Evolutionary conservation across 2,797 vertebrate genomes (phyloP).

Genomic region (Morus bassanus): DNA sequence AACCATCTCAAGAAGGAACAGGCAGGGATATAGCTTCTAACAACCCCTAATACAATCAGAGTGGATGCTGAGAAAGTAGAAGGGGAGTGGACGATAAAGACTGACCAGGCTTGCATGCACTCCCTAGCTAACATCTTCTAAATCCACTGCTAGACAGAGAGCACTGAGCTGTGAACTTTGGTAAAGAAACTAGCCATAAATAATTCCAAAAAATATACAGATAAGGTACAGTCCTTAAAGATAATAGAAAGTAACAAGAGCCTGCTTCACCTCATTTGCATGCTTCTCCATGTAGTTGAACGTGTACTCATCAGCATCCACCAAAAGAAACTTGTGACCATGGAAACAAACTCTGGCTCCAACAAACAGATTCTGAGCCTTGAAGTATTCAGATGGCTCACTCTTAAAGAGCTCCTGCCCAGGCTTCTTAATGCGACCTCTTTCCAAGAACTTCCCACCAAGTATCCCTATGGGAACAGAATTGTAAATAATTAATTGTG

Average conservation of each 20-base stretch:
- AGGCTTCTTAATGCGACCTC: slow-evolving; percentile 84
- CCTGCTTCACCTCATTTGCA: slow-evolving; percentile 80
- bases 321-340: slow-evolving; percentile 79
- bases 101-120: not conserved
- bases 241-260: slow-evolving; percentile 13
- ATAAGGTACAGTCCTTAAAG: slow-evolving; percentile 10
- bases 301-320: slow-evolving; percentile 89
- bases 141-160: not conserved
- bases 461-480: slow-evolving; percentile 76
- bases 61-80: not conserved
- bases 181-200: slow-evolving; percentile 44
- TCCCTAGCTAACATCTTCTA: not conserved
- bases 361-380: slow-evolving; percentile 83
- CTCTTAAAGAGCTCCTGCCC: slow-evolving; percentile 89
- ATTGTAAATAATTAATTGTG: slow-evolving; percentile 21
- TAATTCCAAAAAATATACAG: not conserved
- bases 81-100: not conserved
- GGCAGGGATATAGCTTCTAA: not conserved
- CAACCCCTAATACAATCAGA: not conserved
- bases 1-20: not conserved
- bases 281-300: slow-evolving; percentile 90
- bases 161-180: not conserved
- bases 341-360: slow-evolving; percentile 84
- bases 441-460: slow-evolving; percentile 87
- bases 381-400: slow-evolving; percentile 82